Conservation (phyloP, 2,797 vertebrate genomes). For the Pangasius mekongensis region DNA sequence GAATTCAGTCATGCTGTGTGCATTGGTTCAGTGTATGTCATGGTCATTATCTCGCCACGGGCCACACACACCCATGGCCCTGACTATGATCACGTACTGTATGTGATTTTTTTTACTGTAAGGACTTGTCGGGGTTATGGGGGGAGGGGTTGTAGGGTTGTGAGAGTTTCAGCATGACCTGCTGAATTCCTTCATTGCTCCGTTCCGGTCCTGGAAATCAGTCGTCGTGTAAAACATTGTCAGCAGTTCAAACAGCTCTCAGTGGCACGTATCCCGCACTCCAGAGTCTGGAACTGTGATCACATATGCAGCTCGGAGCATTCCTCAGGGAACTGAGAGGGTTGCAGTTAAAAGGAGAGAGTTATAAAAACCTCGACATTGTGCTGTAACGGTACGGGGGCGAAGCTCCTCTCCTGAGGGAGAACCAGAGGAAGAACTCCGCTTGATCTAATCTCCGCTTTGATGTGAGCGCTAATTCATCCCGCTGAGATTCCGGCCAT, state of each 20-base stretch:
- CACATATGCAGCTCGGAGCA: conserved; percentile 7
- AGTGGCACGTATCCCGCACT: neutral
- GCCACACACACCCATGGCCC: neutral
- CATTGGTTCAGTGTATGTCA: neutral
- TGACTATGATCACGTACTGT: no score
- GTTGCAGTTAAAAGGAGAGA: neutral
- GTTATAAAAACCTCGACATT: conserved; percentile 16
- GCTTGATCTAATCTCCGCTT: conserved; percentile 21
- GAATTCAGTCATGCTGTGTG: neutral
- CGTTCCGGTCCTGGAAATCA: neutral
- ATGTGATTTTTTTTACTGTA: neutral
- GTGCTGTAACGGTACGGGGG: neutral
- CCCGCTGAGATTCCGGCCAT: conserved; percentile 10
- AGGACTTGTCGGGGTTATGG: neutral
- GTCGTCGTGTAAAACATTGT: neutral
- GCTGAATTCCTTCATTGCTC: neutral
- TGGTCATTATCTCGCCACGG: neutral
- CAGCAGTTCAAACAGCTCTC: conserved; percentile 22
- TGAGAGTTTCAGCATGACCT: conserved; percentile 8
- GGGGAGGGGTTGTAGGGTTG: neutral
- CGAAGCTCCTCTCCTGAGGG: neutral
- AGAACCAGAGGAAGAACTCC: neutral
- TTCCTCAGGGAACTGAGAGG: neutral
- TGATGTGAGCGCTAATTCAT: conserved; percentile 15
- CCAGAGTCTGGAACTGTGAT: conserved; percentile 8